Evolutionary conservation across 2,888 invertebrate genomes (phyloP), one percentile per base, ranked within the genome.

Genomic region (Tortricodes alternella): DNA sequence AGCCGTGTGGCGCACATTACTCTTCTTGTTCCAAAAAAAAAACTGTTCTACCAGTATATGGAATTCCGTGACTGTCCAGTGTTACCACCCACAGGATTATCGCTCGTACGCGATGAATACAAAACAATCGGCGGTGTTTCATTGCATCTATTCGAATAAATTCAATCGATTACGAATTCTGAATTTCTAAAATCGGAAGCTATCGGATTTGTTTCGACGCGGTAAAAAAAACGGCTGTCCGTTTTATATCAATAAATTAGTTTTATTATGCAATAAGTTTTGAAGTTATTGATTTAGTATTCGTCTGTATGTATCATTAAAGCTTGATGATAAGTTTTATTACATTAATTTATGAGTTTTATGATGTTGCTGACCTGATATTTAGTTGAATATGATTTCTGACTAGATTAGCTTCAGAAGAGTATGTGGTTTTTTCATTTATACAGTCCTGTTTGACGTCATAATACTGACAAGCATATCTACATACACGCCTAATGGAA

Each of bases 71-170:
- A 13, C 35, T 43, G 55, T 35, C 19, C 38, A 23, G 44, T 50
- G 50, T 56, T 38, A 38, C 56, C 56, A 50, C 56, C 56, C 56
- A 50, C 50, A 50, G 49, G 43, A 56, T 56, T 56, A 56, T n/a
- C 29, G 37, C 11, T 18, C 7, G 3, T 16, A 9, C 37, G 29
- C 13, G 1, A 9, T 44, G 56, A 50, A 56, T 56, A 56, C 50
- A 38, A 56, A 55, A 9, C 37, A 11, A 24, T 56, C 49, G 43
- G 49, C 13, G 35, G 49, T 23, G 48, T 56, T 56, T 53, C 27
- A 53, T 41, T 37, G 29, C 8, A 13, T 2, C 46, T 34, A 44
- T 29, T 29, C 43, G 21, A 39, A 46, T 38, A 18, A 34, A 48
- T 46, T 24, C n/a, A 46, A 41, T 53, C 21, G 15, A 41, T 41